These are phyloP conservation scores for Crocodylus rhombifer DNA, from an alignment of 2,797 vertebrate species.

Conservation along the genomic window DNA sequence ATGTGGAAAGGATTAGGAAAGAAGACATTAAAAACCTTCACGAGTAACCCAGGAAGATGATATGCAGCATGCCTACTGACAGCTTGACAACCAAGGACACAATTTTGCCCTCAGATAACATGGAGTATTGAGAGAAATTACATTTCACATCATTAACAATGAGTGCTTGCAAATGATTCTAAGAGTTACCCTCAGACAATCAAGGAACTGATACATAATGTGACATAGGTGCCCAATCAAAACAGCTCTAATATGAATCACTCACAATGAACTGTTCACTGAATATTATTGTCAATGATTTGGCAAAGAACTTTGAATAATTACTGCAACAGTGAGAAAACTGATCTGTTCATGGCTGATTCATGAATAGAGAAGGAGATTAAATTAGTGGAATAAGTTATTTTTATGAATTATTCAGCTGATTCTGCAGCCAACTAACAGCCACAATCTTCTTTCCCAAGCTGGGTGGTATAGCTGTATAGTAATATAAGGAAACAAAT, in stretches of 20 bases:
- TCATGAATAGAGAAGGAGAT: background rate
- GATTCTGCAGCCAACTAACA: background rate
- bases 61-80: no score
- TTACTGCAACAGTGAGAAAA: background rate
- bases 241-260: background rate
- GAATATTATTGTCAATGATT: background rate
- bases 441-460: background rate
- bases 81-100: background rate
- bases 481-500: background rate
- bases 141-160: background rate
- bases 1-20: no score
- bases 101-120: background rate
- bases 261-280: background rate
- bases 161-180: background rate
- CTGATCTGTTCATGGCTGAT: background rate
- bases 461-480: background rate
- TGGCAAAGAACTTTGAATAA: background rate
- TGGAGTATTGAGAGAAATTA: background rate
- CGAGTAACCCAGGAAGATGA: no score
- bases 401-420: background rate
- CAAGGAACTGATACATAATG: background rate
- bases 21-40: no score
- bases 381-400: background rate
- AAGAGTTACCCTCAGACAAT: fast-evolving
- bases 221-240: background rate